These are phyloP conservation scores for Palythoa grandiflora DNA, from an alignment of 92 coral and sea anemone genomes.

Conservation along the genomic window DNA sequence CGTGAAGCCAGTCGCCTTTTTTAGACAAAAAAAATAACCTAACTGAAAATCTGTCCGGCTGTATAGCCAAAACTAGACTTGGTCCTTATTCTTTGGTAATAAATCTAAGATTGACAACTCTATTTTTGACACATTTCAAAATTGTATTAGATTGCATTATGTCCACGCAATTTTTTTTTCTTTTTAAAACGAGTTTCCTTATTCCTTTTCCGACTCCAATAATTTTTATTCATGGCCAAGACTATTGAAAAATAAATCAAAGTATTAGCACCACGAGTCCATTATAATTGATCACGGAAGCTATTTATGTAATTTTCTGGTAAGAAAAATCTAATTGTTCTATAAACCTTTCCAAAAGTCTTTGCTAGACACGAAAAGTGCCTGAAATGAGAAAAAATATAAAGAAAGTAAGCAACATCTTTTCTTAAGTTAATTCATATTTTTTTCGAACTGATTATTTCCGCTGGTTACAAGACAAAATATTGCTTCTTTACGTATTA, in stretches of 20 bases:
- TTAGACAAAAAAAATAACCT: not conserved
- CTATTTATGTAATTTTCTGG: not conserved
- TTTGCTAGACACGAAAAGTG: not conserved
- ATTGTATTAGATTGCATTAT: not conserved
- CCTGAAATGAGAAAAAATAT: not conserved
- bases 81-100: not conserved
- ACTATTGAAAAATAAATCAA: not conserved
- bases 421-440: not conserved
- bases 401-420: not conserved
- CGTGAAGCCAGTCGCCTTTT: not conserved
- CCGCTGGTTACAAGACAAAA: not conserved
- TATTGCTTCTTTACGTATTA: not conserved
- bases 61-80: not conserved
- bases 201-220: not conserved
- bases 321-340: not conserved
- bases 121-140: not conserved
- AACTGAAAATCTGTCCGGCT: not conserved
- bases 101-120: not conserved
- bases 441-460: not conserved
- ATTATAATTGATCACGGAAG: not conserved
- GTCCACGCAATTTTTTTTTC: not conserved
- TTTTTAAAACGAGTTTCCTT: not conserved
- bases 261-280: not conserved
- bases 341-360: not conserved
- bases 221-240: not conserved